Percentiles rank a stretch among this genome's conserved stretches.
These are phyloP conservation scores for Fragariocoptes setiger DNA, from an alignment of 1,140 invertebrate species.

Conservation along the genomic window DNA sequence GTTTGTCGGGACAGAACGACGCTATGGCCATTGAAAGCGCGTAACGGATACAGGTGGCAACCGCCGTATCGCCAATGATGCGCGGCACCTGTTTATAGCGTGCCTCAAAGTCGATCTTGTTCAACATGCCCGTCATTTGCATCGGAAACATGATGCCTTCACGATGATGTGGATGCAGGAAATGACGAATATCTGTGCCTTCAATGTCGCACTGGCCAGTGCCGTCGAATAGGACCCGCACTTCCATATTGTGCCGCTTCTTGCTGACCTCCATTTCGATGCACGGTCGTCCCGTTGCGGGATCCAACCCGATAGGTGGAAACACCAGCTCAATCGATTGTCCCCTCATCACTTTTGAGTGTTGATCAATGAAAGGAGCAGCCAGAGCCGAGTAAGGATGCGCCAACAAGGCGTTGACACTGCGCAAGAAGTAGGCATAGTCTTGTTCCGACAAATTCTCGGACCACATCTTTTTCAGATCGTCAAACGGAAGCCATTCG, in stretches of 20 bases:
- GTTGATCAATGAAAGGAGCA: slow-evolving; percentile 37
- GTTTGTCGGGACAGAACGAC: slow-evolving; percentile 39
- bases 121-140: slow-evolving; percentile 35
- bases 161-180: slow-evolving; percentile 19
- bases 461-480: slow-evolving; percentile 30
- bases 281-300: slow-evolving; percentile 25
- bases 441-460: slow-evolving; percentile 34
- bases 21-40: slow-evolving; percentile 40
- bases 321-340: slow-evolving; percentile 20
- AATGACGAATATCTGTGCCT: slow-evolving; percentile 32
- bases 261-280: slow-evolving; percentile 28
- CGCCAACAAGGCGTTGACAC: slow-evolving; percentile 31
- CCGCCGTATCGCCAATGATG: slow-evolving; percentile 31
- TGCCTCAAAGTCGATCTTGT: slow-evolving; percentile 43
- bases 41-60: slow-evolving; percentile 51
- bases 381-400: slow-evolving; percentile 28
- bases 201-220: slow-evolving; percentile 51
- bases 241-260: slow-evolving; percentile 31
- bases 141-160: slow-evolving; percentile 49
- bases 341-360: slow-evolving; percentile 23
- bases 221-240: slow-evolving; percentile 35
- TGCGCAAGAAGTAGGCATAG: slow-evolving; percentile 35
- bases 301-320: slow-evolving; percentile 27
- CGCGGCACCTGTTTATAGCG: slow-evolving; percentile 16
- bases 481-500: slow-evolving; percentile 31